Evolutionary conservation across 2,888 invertebrate genomes (phyloP).

Genomic region (Orthosia gothica): DNA sequence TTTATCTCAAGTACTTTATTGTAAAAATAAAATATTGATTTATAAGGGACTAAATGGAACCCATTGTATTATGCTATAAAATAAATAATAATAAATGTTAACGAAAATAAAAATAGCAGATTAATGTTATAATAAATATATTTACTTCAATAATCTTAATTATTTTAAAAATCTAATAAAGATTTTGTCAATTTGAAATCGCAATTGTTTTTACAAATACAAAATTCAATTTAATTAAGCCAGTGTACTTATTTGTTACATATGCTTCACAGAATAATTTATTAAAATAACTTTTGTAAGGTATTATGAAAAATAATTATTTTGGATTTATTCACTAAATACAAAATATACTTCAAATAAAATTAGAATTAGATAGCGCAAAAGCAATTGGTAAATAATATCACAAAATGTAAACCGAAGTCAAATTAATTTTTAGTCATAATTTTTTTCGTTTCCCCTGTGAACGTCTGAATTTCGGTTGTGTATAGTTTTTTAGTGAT

Average conservation of each 20-base stretch:
- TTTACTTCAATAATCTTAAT: constrained; percentile 15
- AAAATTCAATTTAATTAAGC: constrained; percentile 1
- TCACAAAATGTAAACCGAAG: constrained; percentile 81
- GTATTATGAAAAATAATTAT: constrained; percentile 12
- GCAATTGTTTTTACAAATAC: constrained; percentile 6
- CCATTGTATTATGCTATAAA: constrained; percentile 28
- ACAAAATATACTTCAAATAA: constrained; percentile 26
- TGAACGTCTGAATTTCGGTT: constrained; percentile 79
- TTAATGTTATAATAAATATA: neutral
- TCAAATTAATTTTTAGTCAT: constrained; percentile 84
- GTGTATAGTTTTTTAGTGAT: constrained; percentile 73
- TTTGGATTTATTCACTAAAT: constrained; percentile 24
- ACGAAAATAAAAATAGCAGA: constrained; percentile 23
- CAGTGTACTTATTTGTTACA: neutral
- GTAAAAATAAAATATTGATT: constrained; percentile 54
- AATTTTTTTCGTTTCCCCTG: constrained; percentile 62
- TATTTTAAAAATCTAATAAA: constrained; percentile 33
- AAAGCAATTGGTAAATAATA: constrained; percentile 80
- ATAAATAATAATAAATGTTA: constrained; percentile 17
- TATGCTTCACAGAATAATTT: constrained; percentile 17
- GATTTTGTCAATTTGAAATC: constrained; percentile 37
- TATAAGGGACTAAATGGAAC: constrained; percentile 31
- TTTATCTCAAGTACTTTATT: constrained; percentile 43
- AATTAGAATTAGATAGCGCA: constrained; percentile 53
- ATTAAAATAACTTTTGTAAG: neutral